Evolutionary conservation across 2,888 invertebrate genomes (phyloP), one percentile per base, ranked within the genome.

Genomic region (Scotopteryx bipunctaria): DNA sequence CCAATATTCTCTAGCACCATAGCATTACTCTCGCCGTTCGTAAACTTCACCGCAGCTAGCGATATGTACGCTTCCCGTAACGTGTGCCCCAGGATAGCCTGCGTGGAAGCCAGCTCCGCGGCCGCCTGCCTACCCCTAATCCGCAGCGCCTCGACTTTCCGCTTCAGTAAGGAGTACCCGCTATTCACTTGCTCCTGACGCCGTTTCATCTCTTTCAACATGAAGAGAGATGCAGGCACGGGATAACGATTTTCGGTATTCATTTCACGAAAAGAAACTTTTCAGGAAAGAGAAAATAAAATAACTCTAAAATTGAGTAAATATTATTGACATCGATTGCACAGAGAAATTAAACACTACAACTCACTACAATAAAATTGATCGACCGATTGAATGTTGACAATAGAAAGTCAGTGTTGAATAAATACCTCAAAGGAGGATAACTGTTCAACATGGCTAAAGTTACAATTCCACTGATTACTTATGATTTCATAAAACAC

Each of bases 11-110:
- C 91, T 14, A 89, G 72, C 3, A 90, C 83, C 62, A 90, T 68
- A 2, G 90, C 88, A 67, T 89, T 87, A 2, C 89, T 86, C 32
- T 90, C 88, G 2, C 90, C 90, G 58, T 89, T 90, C 2, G 85
- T 82, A 41, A 90, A 91, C 56, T 89, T 91, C 1, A 90, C 78
- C 11, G 86, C 88, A 0, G 91, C 91, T 2, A 91, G 60, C 0
- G 85, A 81, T 37, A 91, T 89, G 46, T 86, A 91, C 0, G 90
- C 90, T 59, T 90, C 89, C 45, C 71, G 75, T 23, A 90, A 57
- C 0, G 80, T 81, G 33, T 87, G 85, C 0, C 86, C 83, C 15
- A 89, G 57, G 2, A 85, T 64, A 0, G 77, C 83, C 42, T 89
- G 88, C 0, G 86, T 83, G 0, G 78, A 61, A 0, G 82, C 66